phyloP scores from a whole-genome alignment of 1,140 invertebrate species.

The Leptinotarsa texana region DNA sequence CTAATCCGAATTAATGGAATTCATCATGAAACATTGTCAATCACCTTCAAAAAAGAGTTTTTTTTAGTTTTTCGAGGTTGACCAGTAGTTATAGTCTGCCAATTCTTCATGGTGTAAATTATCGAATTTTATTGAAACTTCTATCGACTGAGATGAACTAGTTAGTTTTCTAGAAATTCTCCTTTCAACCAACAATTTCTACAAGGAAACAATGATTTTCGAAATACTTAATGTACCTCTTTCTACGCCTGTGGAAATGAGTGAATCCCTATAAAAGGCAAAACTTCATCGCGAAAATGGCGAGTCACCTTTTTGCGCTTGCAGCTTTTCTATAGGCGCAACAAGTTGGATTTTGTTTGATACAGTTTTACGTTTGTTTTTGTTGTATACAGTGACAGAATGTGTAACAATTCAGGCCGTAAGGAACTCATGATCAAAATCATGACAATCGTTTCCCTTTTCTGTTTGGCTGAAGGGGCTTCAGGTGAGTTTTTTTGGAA shows the following conservation, averaged over 20 bases:
- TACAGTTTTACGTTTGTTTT: not conserved
- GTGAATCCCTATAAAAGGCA: not conserved
- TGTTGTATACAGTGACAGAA: not conserved
- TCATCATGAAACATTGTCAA: no score
- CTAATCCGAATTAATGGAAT: no score
- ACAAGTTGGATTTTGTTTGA: not conserved
- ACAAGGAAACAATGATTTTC: no score
- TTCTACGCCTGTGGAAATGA: not conserved
- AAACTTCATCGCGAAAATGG: slow-evolving; percentile 2
- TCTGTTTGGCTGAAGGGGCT: slow-evolving; percentile 49
- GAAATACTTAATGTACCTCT: not conserved
- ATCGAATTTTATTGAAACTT: no score
- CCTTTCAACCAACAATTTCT: no score
- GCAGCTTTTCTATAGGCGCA: not conserved
- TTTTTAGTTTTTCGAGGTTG: no score
- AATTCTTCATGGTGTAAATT: no score
- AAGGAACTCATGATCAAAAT: slow-evolving; percentile 20
- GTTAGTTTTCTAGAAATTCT: no score
- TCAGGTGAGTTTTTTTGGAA: slow-evolving; percentile 47
- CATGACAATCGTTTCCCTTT: slow-evolving; percentile 37
- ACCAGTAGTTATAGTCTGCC: no score
- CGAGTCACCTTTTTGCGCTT: not conserved
- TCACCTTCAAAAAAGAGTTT: no score
- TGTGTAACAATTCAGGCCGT: not conserved
- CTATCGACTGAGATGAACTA: no score